phyloP scores from a whole-genome alignment of 2,797 vertebrate genomes.

The Hemibagrus guttatus region DNA sequence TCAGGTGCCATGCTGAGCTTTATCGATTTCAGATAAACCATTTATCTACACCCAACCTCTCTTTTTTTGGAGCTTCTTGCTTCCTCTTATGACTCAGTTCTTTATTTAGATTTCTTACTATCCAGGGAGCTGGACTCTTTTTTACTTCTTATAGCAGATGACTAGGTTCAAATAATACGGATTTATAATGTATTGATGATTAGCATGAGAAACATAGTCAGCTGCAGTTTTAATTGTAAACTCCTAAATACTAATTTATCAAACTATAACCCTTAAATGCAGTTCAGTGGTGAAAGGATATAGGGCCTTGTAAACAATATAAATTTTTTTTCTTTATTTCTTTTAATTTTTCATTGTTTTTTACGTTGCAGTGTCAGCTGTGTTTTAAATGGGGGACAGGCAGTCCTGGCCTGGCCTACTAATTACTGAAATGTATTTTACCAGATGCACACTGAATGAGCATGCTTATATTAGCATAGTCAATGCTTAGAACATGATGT shows the following conservation, averaged over 20 bases:
- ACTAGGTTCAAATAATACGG: too few relatives aligned
- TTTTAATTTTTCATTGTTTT: background rate
- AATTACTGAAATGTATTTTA: conserved; percentile 31
- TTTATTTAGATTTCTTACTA: background rate
- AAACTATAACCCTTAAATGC: background rate
- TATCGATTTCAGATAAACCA: background rate
- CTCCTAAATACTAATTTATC: background rate
- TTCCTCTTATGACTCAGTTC: background rate
- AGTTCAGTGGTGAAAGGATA: too few relatives aligned
- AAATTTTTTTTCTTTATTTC: too few relatives aligned
- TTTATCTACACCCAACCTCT: background rate
- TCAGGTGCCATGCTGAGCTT: conserved; percentile 11
- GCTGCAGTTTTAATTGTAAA: too few relatives aligned
- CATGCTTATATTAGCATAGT: conserved; percentile 6
- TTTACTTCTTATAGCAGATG: background rate
- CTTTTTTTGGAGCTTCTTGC: background rate
- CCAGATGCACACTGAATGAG: conserved; percentile 10
- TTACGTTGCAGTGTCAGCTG: background rate
- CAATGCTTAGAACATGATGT: conserved; percentile 35
- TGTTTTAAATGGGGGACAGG: background rate
- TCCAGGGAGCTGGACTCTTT: background rate
- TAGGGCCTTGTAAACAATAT: too few relatives aligned
- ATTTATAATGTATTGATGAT: too few relatives aligned
- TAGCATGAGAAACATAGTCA: too few relatives aligned
- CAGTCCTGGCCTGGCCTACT: conserved; percentile 1